Evolutionary conservation across 1,140 invertebrate genomes (phyloP).

Genomic region (Drosophila pachea): DNA sequence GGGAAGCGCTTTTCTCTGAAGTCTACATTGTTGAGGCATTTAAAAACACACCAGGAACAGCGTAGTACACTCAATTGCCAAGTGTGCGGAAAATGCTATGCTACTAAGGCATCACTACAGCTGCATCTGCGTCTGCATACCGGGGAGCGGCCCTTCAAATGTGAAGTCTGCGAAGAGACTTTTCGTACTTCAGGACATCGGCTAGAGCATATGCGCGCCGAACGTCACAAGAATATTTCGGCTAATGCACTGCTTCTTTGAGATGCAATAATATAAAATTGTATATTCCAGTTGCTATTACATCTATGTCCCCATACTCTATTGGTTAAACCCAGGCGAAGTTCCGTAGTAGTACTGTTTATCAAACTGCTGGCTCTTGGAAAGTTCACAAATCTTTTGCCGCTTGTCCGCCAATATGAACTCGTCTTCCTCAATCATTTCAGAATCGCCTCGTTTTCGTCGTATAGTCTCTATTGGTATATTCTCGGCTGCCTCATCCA

Average conservation of each 20-base stretch:
- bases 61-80: slow-evolving; percentile 17
- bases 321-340: slow-evolving; percentile 60
- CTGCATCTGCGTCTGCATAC: slow-evolving; percentile 74
- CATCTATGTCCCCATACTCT: slow-evolving; percentile 24
- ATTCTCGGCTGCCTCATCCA: slow-evolving; percentile 37
- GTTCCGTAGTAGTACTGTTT: slow-evolving; percentile 61
- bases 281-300: slow-evolving; percentile 38
- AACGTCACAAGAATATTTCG: slow-evolving; percentile 29
- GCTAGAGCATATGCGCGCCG: slow-evolving; percentile 65
- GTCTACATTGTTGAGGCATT: slow-evolving; percentile 21
- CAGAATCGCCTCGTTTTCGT: slow-evolving; percentile 77
- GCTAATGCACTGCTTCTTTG: slow-evolving; percentile 14
- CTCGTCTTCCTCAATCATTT: slow-evolving; percentile 73
- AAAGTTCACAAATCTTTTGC: slow-evolving; percentile 55
- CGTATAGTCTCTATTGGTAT: slow-evolving; percentile 22
- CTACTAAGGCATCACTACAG: slow-evolving; percentile 42
- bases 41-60: slow-evolving; percentile 23
- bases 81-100: slow-evolving; percentile 35
- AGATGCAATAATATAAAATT: slow-evolving; percentile 10
- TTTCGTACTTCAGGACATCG: slow-evolving; percentile 79
- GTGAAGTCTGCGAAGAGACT: slow-evolving; percentile 80
- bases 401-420: slow-evolving; percentile 73
- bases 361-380: slow-evolving; percentile 63
- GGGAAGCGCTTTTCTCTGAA: slow-evolving; percentile 23
- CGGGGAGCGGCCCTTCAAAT: slow-evolving; percentile 64